Evolutionary conservation across 2,797 vertebrate species (phyloP), one percentile per base, ranked within the genome.

Genomic region (Enoplosus armatus): DNA sequence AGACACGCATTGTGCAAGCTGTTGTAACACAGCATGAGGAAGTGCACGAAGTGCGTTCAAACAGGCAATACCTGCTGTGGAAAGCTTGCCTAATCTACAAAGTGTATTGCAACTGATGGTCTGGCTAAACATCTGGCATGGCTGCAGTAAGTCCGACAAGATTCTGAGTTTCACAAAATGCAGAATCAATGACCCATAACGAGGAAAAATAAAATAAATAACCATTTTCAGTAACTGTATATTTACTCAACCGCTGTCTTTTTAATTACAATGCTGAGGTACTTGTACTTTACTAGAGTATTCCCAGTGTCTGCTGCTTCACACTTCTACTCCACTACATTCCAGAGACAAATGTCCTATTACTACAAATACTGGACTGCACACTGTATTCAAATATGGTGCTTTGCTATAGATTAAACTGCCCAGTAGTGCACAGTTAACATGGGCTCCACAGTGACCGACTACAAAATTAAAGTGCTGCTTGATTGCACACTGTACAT

Each of bases 1-100:
- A 55, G 41, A 81, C 39, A 27, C 31, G 22, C 0, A 3, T 79
- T 82, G 48, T 61, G 75, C 20, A 68, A 85, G 51, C 45, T 58
- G 59, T 0, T 63, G 27, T 35, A 55, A 62, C 67, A 50, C 41
- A 69, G 29, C 20, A 72, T 1, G 8, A 72, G 72, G 65, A 75
- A 66, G 67, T 37, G 12, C 10, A 53, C 11, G 0, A 29, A 37
- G 54, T 37, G 15, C 35, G 26, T 47, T 33, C 12, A 39, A 27
- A 29, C 20, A 18, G 59, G 48, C 27, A 22, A 37, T 1, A 35
- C 8, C 61, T 43, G 62, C 37, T 37, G 4, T 14, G 58, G 24
- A 41, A 37, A 45, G 5, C 33, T 48, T 18, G 3, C 14, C 12
- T 53, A 14, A 15, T 27, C 14, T 53, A 26, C 12, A 27, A 51